Conservation (phyloP, 1,140 invertebrate species). For the Ceratina australensis region DNA sequence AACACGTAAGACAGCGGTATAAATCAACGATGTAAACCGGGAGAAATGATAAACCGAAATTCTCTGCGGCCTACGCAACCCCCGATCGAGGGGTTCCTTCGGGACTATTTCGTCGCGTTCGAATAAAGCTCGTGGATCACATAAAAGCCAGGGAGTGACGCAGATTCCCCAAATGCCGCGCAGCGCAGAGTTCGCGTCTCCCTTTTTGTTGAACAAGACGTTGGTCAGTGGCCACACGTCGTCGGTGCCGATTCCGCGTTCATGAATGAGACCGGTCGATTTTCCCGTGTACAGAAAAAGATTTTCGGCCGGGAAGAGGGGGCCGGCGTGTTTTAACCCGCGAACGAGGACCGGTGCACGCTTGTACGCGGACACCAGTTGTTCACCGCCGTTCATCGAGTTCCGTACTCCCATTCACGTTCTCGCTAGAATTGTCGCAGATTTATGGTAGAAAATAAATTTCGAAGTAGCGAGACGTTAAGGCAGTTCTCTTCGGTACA, state of each 20-base stretch:
- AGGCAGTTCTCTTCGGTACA: background rate
- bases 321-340: conserved; percentile 35
- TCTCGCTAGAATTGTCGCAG: background rate
- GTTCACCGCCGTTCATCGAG: conserved; percentile 28
- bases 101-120: too few relatives aligned
- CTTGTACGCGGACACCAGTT: conserved; percentile 38
- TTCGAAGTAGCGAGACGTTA: too few relatives aligned
- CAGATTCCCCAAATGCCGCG: conserved; percentile 11
- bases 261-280: conserved; percentile 45
- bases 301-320: background rate
- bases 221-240: conserved; percentile 3
- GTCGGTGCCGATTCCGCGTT: background rate
- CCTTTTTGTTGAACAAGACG: conserved; percentile 1
- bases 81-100: too few relatives aligned
- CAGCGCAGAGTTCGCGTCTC: background rate
- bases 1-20: background rate
- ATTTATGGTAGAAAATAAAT: background rate
- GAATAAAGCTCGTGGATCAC: background rate
- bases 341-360: conserved; percentile 33
- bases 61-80: background rate
- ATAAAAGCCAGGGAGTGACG: conserved; percentile 6
- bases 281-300: conserved; percentile 31
- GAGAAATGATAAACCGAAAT: background rate
- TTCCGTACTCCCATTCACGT: background rate
- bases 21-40: too few relatives aligned